phyloP scores from a whole-genome alignment of 1,140 invertebrate genomes.

The Pseudomyrmex flavicornis region DNA sequence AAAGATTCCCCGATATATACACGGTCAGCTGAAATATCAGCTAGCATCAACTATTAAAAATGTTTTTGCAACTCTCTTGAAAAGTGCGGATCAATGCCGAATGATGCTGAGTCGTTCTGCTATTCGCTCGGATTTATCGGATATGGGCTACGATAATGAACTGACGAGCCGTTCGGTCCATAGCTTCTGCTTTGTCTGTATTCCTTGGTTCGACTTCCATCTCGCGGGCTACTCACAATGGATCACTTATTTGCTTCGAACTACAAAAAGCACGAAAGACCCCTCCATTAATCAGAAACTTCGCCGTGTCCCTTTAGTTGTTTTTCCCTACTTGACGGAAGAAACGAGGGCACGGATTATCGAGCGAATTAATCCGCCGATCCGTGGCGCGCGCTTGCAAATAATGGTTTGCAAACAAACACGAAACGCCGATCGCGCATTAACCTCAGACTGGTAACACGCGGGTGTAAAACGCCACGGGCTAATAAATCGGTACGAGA shows the following conservation, averaged over 20 bases:
- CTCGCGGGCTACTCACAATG: slow-evolving; percentile 50
- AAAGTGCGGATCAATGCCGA: neutral
- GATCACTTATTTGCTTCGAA: slow-evolving; percentile 50
- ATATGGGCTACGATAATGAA: slow-evolving; percentile 46
- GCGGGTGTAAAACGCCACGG: neutral
- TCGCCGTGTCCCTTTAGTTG: slow-evolving; percentile 37
- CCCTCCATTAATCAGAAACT: slow-evolving; percentile 53
- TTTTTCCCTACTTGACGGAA: slow-evolving; percentile 30
- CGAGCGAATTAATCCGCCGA: slow-evolving; percentile 43
- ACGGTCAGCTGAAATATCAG: neutral
- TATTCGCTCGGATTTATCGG: slow-evolving; percentile 34
- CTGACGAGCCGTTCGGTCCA: slow-evolving; percentile 30
- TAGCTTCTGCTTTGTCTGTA: slow-evolving; percentile 42
- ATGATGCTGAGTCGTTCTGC: slow-evolving; percentile 4
- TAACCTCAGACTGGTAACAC: neutral
- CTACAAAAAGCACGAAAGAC: slow-evolving; percentile 48
- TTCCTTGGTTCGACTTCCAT: slow-evolving; percentile 39
- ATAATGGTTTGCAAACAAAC: slow-evolving; percentile 54
- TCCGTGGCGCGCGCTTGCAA: slow-evolving; percentile 31
- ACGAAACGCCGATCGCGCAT: slow-evolving; percentile 38
- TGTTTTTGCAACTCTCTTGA: slow-evolving; percentile 13
- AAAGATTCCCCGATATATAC: neutral
- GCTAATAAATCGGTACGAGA: slow-evolving; percentile 23
- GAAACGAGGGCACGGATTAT: slow-evolving; percentile 51
- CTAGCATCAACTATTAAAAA: slow-evolving; percentile 36